Percentiles rank a stretch among this genome's conserved stretches.
Evolutionary conservation across 92 coral and sea anemone genomes (phyloP).

Genomic region (Phenganax subtilis): DNA sequence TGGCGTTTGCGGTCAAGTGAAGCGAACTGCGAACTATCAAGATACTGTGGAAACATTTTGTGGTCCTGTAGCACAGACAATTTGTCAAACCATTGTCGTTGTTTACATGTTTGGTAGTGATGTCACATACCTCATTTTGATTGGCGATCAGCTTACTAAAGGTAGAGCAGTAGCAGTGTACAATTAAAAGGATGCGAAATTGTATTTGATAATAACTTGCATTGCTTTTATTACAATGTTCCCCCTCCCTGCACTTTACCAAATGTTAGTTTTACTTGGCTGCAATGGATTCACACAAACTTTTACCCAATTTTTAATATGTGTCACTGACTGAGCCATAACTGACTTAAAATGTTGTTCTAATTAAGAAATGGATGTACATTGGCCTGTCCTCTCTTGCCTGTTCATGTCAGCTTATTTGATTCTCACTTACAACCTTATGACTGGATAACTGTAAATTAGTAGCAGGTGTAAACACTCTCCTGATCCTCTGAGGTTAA

Average conservation of each 20-base stretch:
- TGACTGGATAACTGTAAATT: not conserved
- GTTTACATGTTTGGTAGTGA: constrained; percentile 86
- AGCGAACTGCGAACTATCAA: constrained; percentile 81
- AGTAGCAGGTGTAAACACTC: not conserved
- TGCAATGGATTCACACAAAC: no score
- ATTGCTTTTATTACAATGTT: no score
- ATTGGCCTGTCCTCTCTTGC: no score
- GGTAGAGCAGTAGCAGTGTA: constrained; percentile 41
- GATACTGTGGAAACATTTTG: constrained; percentile 66
- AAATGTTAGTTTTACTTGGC: no score
- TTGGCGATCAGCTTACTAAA: constrained; percentile 85
- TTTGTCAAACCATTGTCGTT: constrained; percentile 63
- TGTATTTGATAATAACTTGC: no score
- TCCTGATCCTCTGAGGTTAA: not conserved
- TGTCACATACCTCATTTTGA: constrained; percentile 75
- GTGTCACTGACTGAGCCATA: no score
- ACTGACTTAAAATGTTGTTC: no score
- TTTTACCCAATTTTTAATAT: no score
- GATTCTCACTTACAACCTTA: no score
- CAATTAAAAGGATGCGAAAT: not conserved
- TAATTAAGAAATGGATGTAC: no score
- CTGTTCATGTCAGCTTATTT: no score
- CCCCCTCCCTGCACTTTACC: no score
- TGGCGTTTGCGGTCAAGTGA: constrained; percentile 82
- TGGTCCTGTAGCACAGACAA: constrained; percentile 63